Evolutionary conservation across 2,888 invertebrate genomes (phyloP), one percentile per base, ranked within the genome.

Genomic region (Cyaniris semiargus): DNA sequence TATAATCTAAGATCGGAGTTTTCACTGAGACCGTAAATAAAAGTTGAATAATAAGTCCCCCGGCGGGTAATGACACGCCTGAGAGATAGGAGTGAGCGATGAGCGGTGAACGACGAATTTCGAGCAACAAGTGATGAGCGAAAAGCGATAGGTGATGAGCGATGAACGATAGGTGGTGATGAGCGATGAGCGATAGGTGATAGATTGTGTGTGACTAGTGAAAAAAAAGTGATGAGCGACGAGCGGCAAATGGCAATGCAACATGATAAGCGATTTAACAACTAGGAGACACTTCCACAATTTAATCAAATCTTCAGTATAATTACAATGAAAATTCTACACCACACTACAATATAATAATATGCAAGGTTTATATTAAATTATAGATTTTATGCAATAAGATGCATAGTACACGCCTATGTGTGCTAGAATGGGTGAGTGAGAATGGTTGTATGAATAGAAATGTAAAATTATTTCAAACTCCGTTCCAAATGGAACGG

Each of bases 31-130:
- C 79, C 80, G 80, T 81, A 81, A 81, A 82, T 80, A 88, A 89
- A 86, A 86, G 85, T 86, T 84, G 83, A 86, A 89, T 88, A 89
- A 89, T 89, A 86, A 85, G 87, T 84, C 44, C n/a, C 74, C 44
- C 71, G 15, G 34, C 34, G 34, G 7, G 34, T 8, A 34, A 34
- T 34, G 34, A 34, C 34, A 7, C 34, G 34, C 8, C 34, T 23
- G 3, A 21, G 58, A 58, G 58, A 8, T 21, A 8, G 0, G 58
- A 21, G 58, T n/a, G 21, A 7, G 66, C 18, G 15, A 27, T 27
- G 5, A 5, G 23, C 10, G 2, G 10, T 60, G 21, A 7, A 7
- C 75, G 18, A 76, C 44, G n/a, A 76, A 44, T 66, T 18, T 18
- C 34, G 3, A 70, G 79, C 77, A 76, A 71, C 66, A 3, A 56